phyloP scores from a whole-genome alignment of 2,888 invertebrate genomes.

The Eupithecia tripunctaria region DNA sequence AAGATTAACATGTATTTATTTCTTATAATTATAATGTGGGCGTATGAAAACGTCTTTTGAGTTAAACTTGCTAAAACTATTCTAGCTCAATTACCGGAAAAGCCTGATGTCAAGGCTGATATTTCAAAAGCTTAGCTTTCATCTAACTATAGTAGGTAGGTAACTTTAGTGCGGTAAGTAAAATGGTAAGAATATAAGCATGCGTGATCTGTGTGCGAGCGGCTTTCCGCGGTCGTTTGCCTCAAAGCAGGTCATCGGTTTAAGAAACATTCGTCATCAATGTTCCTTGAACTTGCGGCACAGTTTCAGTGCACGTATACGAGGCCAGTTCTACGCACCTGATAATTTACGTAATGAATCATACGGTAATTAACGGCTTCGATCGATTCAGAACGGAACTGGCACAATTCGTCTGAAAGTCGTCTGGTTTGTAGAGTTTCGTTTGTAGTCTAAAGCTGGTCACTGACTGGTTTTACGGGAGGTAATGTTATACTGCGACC shows the following conservation, averaged over 20 bases:
- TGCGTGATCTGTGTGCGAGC: constrained; percentile 11
- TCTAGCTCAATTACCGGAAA: not conserved
- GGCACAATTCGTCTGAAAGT: constrained; percentile 1
- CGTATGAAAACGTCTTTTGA: not conserved
- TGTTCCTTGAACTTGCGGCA: constrained; percentile 64
- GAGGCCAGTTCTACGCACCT: constrained; percentile 39
- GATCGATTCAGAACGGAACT: constrained; percentile 13
- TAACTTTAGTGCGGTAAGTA: not conserved
- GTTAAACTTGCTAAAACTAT: not conserved
- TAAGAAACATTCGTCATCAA: constrained; percentile 48
- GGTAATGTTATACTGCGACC: not conserved
- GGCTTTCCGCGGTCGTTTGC: constrained; percentile 38
- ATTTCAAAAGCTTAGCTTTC: not conserved
- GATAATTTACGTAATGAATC: constrained; percentile 34
- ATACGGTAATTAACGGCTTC: constrained; percentile 24
- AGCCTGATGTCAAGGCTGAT: not conserved
- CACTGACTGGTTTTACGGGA: no score
- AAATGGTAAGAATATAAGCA: no score
- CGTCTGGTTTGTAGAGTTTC: not conserved
- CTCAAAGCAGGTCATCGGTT: constrained; percentile 48
- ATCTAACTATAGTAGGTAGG: not conserved
- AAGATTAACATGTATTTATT: not conserved
- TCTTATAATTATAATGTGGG: not conserved
- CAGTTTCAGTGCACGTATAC: constrained; percentile 47
- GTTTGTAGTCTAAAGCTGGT: not conserved